These are phyloP conservation scores for Mugil cephalus DNA, from an alignment of 2,113 vertebrate species.

Conservation along the genomic window DNA sequence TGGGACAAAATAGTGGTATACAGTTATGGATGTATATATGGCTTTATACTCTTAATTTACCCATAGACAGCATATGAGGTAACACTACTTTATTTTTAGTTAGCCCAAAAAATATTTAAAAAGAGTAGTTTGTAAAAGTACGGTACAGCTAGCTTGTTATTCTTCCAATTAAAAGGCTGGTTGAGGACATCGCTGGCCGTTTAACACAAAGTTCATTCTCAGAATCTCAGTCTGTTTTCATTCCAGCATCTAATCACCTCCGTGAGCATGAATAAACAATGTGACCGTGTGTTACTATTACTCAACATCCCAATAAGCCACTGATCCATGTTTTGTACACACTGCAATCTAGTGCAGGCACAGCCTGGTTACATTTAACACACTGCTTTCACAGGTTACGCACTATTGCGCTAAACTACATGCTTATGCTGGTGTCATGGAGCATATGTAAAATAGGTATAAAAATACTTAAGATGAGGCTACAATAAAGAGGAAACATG, in stretches of 20 bases:
- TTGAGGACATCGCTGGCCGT: neutral
- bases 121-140: too few species aligned
- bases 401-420: neutral
- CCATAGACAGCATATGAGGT: too few species aligned
- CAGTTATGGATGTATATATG: too few species aligned
- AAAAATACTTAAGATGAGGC: neutral
- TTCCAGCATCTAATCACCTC: slow-evolving; percentile 17
- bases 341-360: slow-evolving; percentile 18
- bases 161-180: neutral
- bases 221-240: slow-evolving; percentile 9
- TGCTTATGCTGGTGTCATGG: neutral
- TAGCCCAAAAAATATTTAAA: too few species aligned
- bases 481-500: slow-evolving; percentile 10
- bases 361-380: neutral
- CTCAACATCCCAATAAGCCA: neutral
- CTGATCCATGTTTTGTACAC: slow-evolving; percentile 40
- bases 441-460: neutral
- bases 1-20: too few species aligned
- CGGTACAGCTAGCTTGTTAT: neutral
- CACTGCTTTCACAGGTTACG: neutral
- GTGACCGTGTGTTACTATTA: slow-evolving; percentile 9
- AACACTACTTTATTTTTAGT: too few species aligned
- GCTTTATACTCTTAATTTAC: too few species aligned
- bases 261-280: neutral
- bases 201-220: slow-evolving; percentile 10